Conservation (phyloP, 2,888 invertebrate species). For the Epiblema foenella region DNA sequence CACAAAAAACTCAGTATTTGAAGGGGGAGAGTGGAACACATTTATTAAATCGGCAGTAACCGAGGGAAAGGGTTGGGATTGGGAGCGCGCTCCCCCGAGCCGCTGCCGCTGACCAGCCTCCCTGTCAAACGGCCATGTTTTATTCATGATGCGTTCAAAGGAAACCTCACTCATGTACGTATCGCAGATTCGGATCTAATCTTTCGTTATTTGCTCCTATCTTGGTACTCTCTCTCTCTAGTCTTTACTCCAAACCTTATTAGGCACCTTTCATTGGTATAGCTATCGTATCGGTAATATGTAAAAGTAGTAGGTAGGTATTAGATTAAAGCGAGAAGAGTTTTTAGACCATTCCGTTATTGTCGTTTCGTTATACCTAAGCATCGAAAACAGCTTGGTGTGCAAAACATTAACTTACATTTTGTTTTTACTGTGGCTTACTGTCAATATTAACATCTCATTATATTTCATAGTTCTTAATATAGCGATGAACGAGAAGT, state of each 20-base stretch:
- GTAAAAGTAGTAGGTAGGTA: background rate
- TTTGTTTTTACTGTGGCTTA: too few species aligned
- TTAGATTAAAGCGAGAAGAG: too few species aligned
- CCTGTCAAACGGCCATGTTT: slow-evolving; percentile 71
- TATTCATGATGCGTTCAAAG: slow-evolving; percentile 75
- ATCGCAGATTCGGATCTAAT: slow-evolving; percentile 68
- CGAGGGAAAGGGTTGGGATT: slow-evolving; percentile 72
- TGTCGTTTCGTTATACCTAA: too few species aligned
- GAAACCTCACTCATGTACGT: slow-evolving; percentile 63
- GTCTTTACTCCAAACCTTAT: slow-evolving; percentile 25
- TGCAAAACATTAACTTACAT: too few species aligned
- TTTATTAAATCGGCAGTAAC: slow-evolving; percentile 67
- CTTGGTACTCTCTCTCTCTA: slow-evolving; percentile 40
- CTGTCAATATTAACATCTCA: too few species aligned
- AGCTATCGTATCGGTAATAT: background rate
- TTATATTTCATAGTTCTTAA: too few species aligned
- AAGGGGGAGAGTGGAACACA: slow-evolving; percentile 59
- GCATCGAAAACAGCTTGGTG: too few species aligned
- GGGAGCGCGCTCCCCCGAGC: slow-evolving; percentile 48
- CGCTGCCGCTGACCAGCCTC: slow-evolving; percentile 42
- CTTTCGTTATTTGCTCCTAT: slow-evolving; percentile 63
- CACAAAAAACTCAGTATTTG: slow-evolving; percentile 69
- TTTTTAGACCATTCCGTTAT: too few species aligned
- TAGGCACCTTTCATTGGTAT: slow-evolving; percentile 25
- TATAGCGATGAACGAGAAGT: too few species aligned